Evolutionary conservation across 2,113 vertebrate genomes (phyloP), one percentile per base, ranked within the genome.

Genomic region (Siniperca chuatsi): DNA sequence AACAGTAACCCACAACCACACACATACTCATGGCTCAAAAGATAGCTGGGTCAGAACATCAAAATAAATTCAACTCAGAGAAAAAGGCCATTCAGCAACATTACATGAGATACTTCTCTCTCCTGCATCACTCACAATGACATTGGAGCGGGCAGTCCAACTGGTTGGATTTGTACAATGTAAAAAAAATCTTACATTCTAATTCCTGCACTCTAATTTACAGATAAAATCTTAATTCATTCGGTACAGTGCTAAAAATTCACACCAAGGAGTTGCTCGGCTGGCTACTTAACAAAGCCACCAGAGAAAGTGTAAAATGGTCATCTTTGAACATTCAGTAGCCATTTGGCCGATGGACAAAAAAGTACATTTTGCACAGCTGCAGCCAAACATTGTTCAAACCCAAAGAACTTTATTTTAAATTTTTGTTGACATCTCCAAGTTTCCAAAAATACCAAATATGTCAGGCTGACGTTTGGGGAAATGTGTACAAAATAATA

Each of bases 41-140:
- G 33, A 37, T 25, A 79, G 23, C 78, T 52, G 33, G 80, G 61
- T 25, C 67, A 50, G 44, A 20, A 6, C 23, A 23, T 16, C 3
- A 20, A 50, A 0, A 11, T 48, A 8, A 85, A 55, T 73, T 88
- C 86, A 42, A 50, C 64, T 10, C 2, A 23, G 5, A 48, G 69
- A 8, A 74, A 18, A 73, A 79, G 61, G 23, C 3, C 42, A 55
- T 83, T 90, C 23, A 3, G 3, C 48, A 80, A 88, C 4, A 79
- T 90, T 11, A 75, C 4, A 0, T 40, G 72, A 84, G 33, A 84
- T 4, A 89, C 79, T 8, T 86, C 71, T 16, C 8, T 91, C 25
- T 91, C 76, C 74, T 94, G 92, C 70, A 79, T 52, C 3, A 88
- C 83, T 60, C 18, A 54, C 60, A 94, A 91, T 52, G 0, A 37